Evolutionary conservation across 1,140 invertebrate species (phyloP), one percentile per base, ranked within the genome.

Genomic region (Eriosoma lanigerum): DNA sequence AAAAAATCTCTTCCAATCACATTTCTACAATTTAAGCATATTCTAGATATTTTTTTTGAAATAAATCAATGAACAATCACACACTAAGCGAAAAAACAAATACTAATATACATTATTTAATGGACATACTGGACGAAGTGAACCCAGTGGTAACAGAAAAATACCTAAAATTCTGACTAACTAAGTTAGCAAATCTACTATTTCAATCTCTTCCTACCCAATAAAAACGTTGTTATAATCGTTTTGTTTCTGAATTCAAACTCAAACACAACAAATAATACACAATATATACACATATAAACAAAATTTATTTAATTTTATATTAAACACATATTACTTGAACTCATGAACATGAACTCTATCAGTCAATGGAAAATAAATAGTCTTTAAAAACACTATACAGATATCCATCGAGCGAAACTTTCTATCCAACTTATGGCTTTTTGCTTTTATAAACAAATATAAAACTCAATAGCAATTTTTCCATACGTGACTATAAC

Each of bases 331-430:
- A 6, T 10, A 48, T 8, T 48, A 13, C 46, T 6, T 48, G 10
- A 48, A n/a, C n/a, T n/a, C 46, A 13, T 10, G 10, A 10, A 48
- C 10, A 54, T 54, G 52, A 8, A 54, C 5, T 8, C 1, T n/a
- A 54, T 54, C 1, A 54, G 44, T 12, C 62, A 66, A 38, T 66
- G 62, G 62, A 66, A 66, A 15, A 32, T 66, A 66, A 66, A 66
- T n/a, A 15, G 62, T 6, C 32, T 66, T 19, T 12, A 17, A 5
- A 66, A 44, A n/a, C 26, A 66, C 26, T 17, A 17, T 13, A 32
- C 17, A 12, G 62, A 66, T 8, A 32, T 66, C 19, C 26, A 66
- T 2, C 26, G 26, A 44, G 17, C 32, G 17, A 44, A 38, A 3
- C 19, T 8, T 17, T 1, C 3, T 9, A n/a, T 24, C 32, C 19